These are phyloP conservation scores for Melanostoma scalare DNA, from an alignment of 2,888 invertebrate genomes.

Conservation along the genomic window DNA sequence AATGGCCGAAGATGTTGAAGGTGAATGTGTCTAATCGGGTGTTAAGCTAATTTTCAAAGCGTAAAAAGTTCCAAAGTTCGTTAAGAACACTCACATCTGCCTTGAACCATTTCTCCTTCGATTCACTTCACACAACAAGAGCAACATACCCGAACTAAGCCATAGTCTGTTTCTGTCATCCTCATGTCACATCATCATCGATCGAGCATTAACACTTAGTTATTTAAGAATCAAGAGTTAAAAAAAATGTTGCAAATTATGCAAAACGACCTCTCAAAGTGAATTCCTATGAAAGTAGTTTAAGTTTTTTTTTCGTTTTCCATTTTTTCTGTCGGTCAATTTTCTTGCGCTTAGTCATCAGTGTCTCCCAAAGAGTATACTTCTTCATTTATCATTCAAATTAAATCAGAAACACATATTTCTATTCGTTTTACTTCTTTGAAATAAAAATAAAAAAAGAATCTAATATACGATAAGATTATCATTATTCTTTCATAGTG, in stretches of 20 bases:
- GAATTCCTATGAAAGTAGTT: constrained; percentile 54
- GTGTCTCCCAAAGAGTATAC: constrained; percentile 52
- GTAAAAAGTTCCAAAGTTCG: constrained; percentile 71
- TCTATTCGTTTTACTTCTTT: constrained; percentile 18
- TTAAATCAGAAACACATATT: constrained; percentile 13
- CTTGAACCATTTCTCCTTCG: constrained; percentile 34
- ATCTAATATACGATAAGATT: constrained; percentile 4
- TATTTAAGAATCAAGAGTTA: constrained; percentile 32
- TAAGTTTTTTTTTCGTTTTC: constrained; percentile 21
- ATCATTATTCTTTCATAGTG: constrained; percentile 51
- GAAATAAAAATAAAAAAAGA: not conserved
- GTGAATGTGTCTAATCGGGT: constrained; percentile 81
- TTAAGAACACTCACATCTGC: constrained; percentile 55
- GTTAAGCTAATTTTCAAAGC: constrained; percentile 12
- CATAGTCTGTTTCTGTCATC: not conserved
- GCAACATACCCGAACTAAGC: not conserved
- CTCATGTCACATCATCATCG: constrained; percentile 25
- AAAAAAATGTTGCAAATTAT: not conserved
- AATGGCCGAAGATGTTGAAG: constrained; percentile 86
- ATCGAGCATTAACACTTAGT: constrained; percentile 34
- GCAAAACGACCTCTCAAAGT: constrained; percentile 10
- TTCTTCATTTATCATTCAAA: constrained; percentile 14
- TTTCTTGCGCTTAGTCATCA: constrained; percentile 48
- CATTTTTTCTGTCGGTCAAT: constrained; percentile 2
- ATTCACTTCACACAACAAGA: constrained; percentile 20